Percentiles rank a stretch among this genome's conserved stretches.
Evolutionary conservation across 2,113 vertebrate species (phyloP).

Genomic region (Tragelaphus imberbis): DNA sequence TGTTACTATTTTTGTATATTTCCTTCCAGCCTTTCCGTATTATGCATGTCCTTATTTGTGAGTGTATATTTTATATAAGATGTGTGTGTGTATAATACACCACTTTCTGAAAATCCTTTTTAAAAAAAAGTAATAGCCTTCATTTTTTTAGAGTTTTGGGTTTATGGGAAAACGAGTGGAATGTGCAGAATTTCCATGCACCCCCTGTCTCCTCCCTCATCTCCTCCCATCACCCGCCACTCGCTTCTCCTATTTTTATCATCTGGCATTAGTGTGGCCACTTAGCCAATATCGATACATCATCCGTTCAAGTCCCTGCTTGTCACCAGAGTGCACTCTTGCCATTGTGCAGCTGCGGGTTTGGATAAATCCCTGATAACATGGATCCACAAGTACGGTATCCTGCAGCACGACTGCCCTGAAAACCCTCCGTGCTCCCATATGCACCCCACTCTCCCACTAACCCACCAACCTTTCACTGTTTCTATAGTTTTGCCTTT

Average conservation of each 20-base stretch:
- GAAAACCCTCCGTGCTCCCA: rapidly evolving
- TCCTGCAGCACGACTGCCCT: rapidly evolving
- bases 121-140: neutral
- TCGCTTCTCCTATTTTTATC: rapidly evolving
- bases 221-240: neutral
- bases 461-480: rapidly evolving
- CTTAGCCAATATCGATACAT: rapidly evolving
- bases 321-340: rapidly evolving
- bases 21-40: neutral
- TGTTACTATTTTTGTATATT: rapidly evolving
- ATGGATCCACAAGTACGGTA: rapidly evolving
- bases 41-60: rapidly evolving
- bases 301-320: rapidly evolving
- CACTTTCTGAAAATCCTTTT: neutral
- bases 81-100: rapidly evolving
- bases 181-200: rapidly evolving
- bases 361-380: rapidly evolving
- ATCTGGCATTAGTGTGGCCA: neutral
- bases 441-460: rapidly evolving
- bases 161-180: rapidly evolving
- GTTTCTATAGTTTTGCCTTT: neutral
- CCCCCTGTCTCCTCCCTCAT: neutral
- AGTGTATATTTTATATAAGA: rapidly evolving
- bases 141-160: neutral
- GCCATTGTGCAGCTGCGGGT: rapidly evolving